phyloP scores from a whole-genome alignment of 1,140 invertebrate genomes.

The Bombus sibiricus region DNA sequence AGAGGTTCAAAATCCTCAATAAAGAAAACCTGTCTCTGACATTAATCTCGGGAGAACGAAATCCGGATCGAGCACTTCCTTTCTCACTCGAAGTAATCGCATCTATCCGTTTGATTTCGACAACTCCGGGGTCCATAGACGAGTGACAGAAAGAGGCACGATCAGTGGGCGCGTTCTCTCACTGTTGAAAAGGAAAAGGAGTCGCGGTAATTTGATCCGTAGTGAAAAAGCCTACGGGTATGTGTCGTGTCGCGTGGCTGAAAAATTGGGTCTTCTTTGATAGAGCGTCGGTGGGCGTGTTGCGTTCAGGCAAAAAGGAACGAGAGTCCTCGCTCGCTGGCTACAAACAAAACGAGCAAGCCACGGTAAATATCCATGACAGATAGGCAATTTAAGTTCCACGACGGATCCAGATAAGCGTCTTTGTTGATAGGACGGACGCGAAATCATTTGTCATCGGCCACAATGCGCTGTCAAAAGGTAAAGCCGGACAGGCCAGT shows the following conservation, averaged over 20 bases:
- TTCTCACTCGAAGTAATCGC: no score
- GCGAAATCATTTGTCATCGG: conserved; percentile 39
- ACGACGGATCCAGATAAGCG: conserved; percentile 1
- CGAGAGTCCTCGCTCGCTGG: conserved; percentile 4
- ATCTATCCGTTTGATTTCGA: no score
- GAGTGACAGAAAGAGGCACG: no score
- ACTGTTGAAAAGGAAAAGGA: background rate
- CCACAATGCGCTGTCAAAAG: background rate
- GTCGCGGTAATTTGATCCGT: conserved; percentile 18
- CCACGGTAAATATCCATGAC: conserved; percentile 34
- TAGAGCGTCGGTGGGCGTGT: conserved; percentile 10
- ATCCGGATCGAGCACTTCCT: no score
- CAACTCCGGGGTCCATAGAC: no score
- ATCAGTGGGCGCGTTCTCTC: no score
- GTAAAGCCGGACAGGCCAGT: no score
- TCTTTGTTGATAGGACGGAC: background rate
- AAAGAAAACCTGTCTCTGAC: no score
- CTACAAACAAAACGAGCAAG: background rate
- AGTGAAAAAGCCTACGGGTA: background rate
- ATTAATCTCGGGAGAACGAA: no score
- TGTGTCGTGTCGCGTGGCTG: background rate
- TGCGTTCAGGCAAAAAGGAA: conserved; percentile 9
- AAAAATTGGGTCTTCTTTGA: conserved; percentile 54
- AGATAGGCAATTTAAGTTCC: conserved; percentile 58
- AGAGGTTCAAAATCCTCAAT: no score